Percentiles rank a stretch among this genome's conserved stretches.
Conservation (phyloP, 2,113 vertebrate species). For the Todiramphus saurophagus region DNA sequence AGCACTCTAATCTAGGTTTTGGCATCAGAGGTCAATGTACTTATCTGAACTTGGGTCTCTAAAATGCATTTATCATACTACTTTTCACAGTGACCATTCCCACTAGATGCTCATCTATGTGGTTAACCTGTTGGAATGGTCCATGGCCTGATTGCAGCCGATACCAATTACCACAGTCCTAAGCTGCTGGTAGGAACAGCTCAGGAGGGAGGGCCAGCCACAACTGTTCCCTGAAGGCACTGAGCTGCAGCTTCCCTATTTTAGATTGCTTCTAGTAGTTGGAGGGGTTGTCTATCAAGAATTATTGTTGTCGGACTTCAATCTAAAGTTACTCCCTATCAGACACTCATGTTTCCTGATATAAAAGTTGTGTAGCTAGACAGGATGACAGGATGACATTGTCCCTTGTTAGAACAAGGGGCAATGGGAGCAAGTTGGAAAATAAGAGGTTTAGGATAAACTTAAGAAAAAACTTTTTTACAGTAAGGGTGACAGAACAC, state of each 20-base stretch:
- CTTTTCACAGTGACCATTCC: neutral
- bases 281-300: neutral
- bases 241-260: neutral
- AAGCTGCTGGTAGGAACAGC: neutral
- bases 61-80: neutral
- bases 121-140: neutral
- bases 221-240: neutral
- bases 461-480: no score
- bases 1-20: neutral
- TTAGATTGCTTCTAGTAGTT: neutral
- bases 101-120: neutral
- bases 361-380: neutral
- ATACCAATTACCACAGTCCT: neutral
- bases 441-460: no score
- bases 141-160: rapidly evolving
- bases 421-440: no score
- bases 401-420: no score
- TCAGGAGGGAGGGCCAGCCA: neutral
- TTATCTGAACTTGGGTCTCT: neutral
- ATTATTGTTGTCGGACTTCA: neutral
- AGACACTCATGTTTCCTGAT: neutral
- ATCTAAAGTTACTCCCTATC: neutral
- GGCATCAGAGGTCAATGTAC: neutral
- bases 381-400: neutral
- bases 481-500: no score